phyloP scores from a whole-genome alignment of 2,888 invertebrate genomes.

The Chironomus tentans region DNA sequence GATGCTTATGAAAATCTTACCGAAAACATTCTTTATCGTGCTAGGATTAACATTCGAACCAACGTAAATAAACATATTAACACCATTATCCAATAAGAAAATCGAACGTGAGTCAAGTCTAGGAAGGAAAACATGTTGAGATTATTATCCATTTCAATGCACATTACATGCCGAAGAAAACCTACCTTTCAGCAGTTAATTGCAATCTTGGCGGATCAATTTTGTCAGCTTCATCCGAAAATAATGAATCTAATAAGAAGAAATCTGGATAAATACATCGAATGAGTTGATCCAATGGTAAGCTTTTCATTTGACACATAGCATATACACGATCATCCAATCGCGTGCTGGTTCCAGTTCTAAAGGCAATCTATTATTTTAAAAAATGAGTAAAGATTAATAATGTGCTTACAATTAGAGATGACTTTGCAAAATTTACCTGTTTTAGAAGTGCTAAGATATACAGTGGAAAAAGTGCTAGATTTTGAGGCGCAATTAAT shows the following conservation, averaged over 20 bases:
- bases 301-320: conserved; percentile 86
- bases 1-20: conserved; percentile 31
- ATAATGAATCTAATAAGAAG: conserved; percentile 73
- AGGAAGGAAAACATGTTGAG: conserved; percentile 29
- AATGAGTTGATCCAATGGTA: conserved; percentile 71
- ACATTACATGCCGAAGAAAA: background rate
- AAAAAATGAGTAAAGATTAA: conserved; percentile 19
- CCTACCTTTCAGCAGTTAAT: conserved; percentile 67
- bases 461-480: conserved; percentile 78
- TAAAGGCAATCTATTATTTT: conserved; percentile 64
- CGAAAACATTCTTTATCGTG: conserved; percentile 66
- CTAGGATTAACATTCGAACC: conserved; percentile 66
- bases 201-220: conserved; percentile 69
- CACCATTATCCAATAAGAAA: conserved; percentile 84
- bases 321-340: conserved; percentile 88
- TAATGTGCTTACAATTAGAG: no score
- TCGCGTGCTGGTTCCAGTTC: conserved; percentile 76
- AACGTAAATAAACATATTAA: conserved; percentile 71
- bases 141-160: no score
- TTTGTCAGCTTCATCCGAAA: conserved; percentile 43
- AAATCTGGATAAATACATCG: conserved; percentile 85
- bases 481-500: conserved; percentile 65
- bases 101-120: conserved; percentile 76
- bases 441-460: conserved; percentile 83
- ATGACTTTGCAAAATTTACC: conserved; percentile 42